These are phyloP conservation scores for Chionodraco myersi DNA, from an alignment of 2,113 vertebrate species.

Conservation along the genomic window DNA sequence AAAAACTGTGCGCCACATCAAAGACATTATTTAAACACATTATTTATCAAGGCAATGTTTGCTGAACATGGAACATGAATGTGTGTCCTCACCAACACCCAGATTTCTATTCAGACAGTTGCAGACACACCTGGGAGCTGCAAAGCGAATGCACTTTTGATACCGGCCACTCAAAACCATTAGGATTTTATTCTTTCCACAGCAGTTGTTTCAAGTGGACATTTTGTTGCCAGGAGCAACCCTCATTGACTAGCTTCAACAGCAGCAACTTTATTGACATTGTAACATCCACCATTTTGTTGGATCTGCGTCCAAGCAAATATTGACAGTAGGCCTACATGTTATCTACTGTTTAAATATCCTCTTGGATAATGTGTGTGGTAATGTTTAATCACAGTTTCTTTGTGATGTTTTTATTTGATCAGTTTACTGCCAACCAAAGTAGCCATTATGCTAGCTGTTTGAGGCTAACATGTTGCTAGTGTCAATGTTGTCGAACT, in stretches of 20 bases:
- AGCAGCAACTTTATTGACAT: neutral
- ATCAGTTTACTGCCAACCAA: neutral
- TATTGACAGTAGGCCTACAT: neutral
- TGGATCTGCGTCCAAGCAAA: neutral
- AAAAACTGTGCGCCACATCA: conserved; percentile 19
- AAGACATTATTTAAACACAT: conserved; percentile 14
- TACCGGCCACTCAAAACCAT: neutral
- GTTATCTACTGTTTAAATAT: neutral
- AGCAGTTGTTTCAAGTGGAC: neutral
- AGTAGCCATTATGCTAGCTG: neutral
- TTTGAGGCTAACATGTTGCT: neutral
- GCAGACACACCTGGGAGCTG: conserved; percentile 46
- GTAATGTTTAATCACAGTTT: neutral
- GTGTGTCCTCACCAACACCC: conserved; percentile 47
- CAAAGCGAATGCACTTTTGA: neutral
- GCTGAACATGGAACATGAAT: conserved; percentile 24
- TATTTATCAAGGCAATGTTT: conserved; percentile 32
- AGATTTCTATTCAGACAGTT: conserved; percentile 29
- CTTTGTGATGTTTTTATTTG: too few relatives aligned
- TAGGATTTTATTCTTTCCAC: neutral
- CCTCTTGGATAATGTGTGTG: neutral
- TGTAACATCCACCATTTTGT: neutral
- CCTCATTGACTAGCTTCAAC: neutral
- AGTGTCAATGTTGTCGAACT: too few relatives aligned
- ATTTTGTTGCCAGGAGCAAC: neutral